Evolutionary conservation across 2,113 vertebrate species (phyloP), one percentile per base, ranked within the genome.

Genomic region (Promerops cafer): DNA sequence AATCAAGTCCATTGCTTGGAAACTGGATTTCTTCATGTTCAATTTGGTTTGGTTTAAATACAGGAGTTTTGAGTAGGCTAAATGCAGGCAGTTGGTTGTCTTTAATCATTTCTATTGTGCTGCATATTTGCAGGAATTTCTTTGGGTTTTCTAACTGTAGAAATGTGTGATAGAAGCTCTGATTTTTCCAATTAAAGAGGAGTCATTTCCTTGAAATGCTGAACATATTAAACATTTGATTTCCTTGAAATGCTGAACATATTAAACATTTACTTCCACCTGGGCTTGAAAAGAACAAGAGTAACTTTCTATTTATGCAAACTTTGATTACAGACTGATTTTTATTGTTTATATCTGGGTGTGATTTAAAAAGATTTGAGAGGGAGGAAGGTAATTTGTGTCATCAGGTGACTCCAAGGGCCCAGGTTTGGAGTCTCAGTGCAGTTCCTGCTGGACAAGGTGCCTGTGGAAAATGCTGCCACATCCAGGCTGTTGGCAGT

Each of bases 361-460:
- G 22, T 69, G 22, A 57, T 87, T 81, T 89, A 7, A 83, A 75
- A 79, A 20, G 13, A 10, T 44, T 83, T 64, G 42, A 54, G n/a
- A n/a, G 33, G 49, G 44, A 79, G 66, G n/a, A 40, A 65, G 13
- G 31, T 53, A 35, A 56, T 64, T 35, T 53, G 40, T 20, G 31
- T n/a, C 39, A 65, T 53, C 23, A 11, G 40, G 45, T 65, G 40
- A 24, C 54, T 72, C 40, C 59, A 47, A 10, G 49, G 59, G 16
- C 1, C 3, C 28, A 6, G 53, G 1, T 81, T 35, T 50, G 26
- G 31, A n/a, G 17, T 77, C 24, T 83, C 7, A 0, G 14, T 21
- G n/a, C 50, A 14, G 37, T 22, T 93, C 37, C 21, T 59, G 2
- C 61, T n/a, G 71, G 6, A 21, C 19, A 16, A 31, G 42, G 39